These are phyloP conservation scores for Troglohyphantes excavatus DNA, from an alignment of 2,888 invertebrate genomes.

Conservation along the genomic window DNA sequence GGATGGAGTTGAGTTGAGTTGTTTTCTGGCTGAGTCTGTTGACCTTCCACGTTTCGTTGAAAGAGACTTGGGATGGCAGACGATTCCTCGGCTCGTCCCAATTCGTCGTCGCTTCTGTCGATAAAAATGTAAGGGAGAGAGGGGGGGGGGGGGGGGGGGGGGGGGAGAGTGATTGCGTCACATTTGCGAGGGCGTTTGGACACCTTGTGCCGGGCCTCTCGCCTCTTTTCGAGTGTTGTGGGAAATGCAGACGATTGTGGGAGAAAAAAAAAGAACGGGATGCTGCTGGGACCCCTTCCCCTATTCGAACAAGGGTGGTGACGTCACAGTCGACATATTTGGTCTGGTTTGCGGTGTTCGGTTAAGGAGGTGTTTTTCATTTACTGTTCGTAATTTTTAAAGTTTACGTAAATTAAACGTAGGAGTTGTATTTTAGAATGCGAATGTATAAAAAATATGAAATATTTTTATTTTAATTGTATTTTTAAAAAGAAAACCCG, in stretches of 20 bases:
- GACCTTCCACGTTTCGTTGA: slow-evolving; percentile 45
- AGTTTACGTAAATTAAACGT: too few species aligned
- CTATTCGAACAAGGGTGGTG: not conserved
- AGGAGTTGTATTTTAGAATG: too few species aligned
- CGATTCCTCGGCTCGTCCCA: slow-evolving; percentile 45
- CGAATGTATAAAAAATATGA: too few species aligned
- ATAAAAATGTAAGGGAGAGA: slow-evolving; percentile 66
- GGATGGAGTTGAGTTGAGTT: slow-evolving; percentile 34
- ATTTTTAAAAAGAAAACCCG: too few species aligned
- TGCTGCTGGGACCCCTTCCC: slow-evolving; percentile 32
- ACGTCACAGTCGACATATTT: slow-evolving; percentile 17
- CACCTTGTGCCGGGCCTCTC: slow-evolving; percentile 72
- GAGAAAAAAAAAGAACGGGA: slow-evolving; percentile 33
- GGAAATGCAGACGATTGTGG: slow-evolving; percentile 68
- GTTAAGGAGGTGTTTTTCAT: too few species aligned
- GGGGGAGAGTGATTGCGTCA: slow-evolving; percentile 51
- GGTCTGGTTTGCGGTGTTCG: too few species aligned
- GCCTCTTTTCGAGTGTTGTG: slow-evolving; percentile 47
- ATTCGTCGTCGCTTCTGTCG: slow-evolving; percentile 66
- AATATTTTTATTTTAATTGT: too few species aligned
- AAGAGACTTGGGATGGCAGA: slow-evolving; percentile 29
- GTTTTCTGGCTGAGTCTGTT: slow-evolving; percentile 39
- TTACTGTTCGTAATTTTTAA: too few species aligned
- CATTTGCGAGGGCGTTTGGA: slow-evolving; percentile 57
- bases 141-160: slow-evolving; percentile 28